Base-by-base conservation (phyloP, 2,888 invertebrate species). In the Macaria liturata region DNA sequence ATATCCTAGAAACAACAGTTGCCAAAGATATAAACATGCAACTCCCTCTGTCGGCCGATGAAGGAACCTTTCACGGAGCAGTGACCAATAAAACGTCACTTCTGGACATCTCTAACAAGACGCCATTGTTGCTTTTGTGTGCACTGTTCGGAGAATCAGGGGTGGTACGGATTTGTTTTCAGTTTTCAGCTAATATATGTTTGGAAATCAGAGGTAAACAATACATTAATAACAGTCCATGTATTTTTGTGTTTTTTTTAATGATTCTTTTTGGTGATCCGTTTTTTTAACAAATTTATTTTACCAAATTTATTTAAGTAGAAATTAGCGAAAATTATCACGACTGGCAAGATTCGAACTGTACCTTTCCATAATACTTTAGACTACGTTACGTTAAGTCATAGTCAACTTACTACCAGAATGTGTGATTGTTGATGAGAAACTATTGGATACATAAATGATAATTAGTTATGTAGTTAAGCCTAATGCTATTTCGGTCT, bases 41-140 rank as follows among this genome's bases (percentile, higher is more conserved):
- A 59, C 52, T 40, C 46, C 20, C 44, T 30, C 46, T 54, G 54
- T 44, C 31, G 7, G 42, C 4, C 48, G 55, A 60, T 60, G 59
- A 60, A 60, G 56, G 59, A 49, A 45, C 34, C 59, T 59, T 46
- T 55, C 59, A 59, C 40, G 48, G 39, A 39, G 42, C 42, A 6
- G 0, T 7, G 45, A 20, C 57, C 46, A 53, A 57, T 53, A 55
- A 55, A 54, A 56, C 57, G 49, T 52, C 49, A 49, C 51, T 79
- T 80, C 77, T 59, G 43, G 39, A 52, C 45, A 53, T 76, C 72
- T 80, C 72, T 74, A 74, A 76, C 76, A 76, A 70, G 70, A 69
- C 67, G 69, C 71, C 70, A 76, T 75, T 76, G 78, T 82, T 75
- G 60, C 57, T 59, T 66, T 64, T 67, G 65, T 65, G 58, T 43